Base-by-base conservation (phyloP, 2,797 vertebrate genomes). In the Tragopan temminckii region DNA sequence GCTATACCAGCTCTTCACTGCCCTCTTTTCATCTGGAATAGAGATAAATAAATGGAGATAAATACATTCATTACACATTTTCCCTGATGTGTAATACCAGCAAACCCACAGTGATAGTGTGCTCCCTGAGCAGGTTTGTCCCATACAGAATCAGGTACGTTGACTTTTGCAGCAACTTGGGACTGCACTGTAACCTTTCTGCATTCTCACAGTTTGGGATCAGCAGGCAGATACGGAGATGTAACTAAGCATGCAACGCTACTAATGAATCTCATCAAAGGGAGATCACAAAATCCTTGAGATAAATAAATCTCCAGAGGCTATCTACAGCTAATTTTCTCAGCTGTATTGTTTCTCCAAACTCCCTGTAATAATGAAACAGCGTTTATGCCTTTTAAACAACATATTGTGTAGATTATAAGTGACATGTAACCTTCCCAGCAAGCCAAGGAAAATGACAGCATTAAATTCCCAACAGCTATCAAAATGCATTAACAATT, bases 311-410 rank as follows among this genome's bases (percentile, higher is more conserved):
- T 86, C 75, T 93, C 81, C 71, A 71, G 81, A 80, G 78, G 71
- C 25, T 75, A 85, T 74, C 48, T 53, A 58, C 61, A 80, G 64
- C 58, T 87, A 69, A 90, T 95, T 96, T 95, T 85, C 90, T 89
- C 71, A 85, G 75, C 61, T 1, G 1, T 40, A 57, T 85, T 93
- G 20, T 80, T 95, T 95, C 80, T 89, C 78, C 75, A 85, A 78
- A 48, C 61, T 95, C 78, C 72, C 45, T 72, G 66, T 58, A 82
- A 93, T 91, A 89, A 95, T 62, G 42, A 94, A 94, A 82, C 43
- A 58, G 58, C 53, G 87, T 92, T 87, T 93, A 80, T 45, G 87
- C 69, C 81, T 95, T 96, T 95, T 87, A 93, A 89, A 57, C 53
- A 88, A 19, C 64, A 53, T 57, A 93, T 77, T 68, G 78, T 87